Base-by-base conservation (phyloP, 2,113 vertebrate genomes). In the Speoplatyrhinus poulsoni region DNA sequence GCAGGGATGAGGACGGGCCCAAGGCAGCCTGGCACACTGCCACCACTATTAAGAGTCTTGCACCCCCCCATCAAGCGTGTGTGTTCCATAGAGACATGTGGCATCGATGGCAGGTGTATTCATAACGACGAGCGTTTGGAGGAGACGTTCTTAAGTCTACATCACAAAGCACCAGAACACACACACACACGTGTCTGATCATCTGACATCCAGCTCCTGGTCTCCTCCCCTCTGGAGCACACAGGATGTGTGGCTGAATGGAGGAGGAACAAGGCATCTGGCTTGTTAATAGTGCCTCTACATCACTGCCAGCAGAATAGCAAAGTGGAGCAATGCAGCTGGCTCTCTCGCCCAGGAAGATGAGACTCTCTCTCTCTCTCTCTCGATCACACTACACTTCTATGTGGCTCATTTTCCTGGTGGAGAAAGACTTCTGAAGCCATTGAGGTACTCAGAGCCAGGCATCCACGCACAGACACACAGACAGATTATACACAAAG, bases 241-340 rank as follows among this genome's bases (percentile, higher is more conserved):
- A 48, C 78, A 85, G 83, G 83, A 88, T 84, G 76, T 58, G 67
- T 65, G 65, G 41, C 26, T 70, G 62, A 57, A 65, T 26, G 84
- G 82, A 83, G 77, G 65, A 75, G 64, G 62, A 80, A 60, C 62
- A 60, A 76, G 66, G 83, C 86, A 87, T 91, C 88, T 88, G 88
- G 83, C 82, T 75, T 60, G 64, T 81, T 85, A 79, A 88, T 84
- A 77, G 87, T 72, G 61, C 70, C 77, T 48, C 72, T 67, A 59
- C 83, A 83, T 83, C 72, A 62, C 46, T 67, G 67, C 4, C 65
- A 57, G 70, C 77, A 87, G 86, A 89, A 88, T 83, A 73, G 77
- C 57, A 73, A 79, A 8, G 79, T 65, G 79, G 79, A 81, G 76
- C 26, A 67, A 83, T 82, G 88, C 86, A 87, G 88, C 85, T 91